Conservation (phyloP, 2,888 invertebrate genomes). For the Tetrapedia diversipes region DNA sequence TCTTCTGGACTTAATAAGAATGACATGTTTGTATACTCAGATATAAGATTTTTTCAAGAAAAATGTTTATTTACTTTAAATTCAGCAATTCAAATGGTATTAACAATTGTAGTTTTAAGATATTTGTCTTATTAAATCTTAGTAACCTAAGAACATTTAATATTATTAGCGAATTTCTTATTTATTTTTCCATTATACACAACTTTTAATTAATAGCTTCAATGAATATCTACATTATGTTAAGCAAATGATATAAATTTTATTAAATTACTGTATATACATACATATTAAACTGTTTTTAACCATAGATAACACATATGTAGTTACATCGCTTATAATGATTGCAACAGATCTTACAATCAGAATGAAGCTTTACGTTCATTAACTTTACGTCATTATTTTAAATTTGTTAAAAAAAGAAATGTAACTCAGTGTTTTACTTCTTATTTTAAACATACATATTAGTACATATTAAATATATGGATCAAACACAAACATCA, state of each 20-base stretch:
- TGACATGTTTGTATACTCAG: slow-evolving; percentile 36
- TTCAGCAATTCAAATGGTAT: slow-evolving; percentile 6
- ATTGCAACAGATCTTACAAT: background rate
- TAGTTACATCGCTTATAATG: background rate
- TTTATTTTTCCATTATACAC: background rate
- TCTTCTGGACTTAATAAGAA: slow-evolving; percentile 24
- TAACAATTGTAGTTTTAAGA: background rate
- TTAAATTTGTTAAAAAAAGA: background rate
- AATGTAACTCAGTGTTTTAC: background rate
- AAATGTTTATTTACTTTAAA: slow-evolving; percentile 1
- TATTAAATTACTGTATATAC: background rate
- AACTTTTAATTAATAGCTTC: background rate
- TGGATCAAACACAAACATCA: background rate
- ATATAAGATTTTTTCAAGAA: background rate
- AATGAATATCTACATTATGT: background rate
- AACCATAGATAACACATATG: too few relatives aligned
- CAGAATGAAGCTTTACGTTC: background rate
- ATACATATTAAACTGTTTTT: slow-evolving; percentile 14
- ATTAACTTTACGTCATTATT: background rate
- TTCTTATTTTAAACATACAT: slow-evolving; percentile 1
- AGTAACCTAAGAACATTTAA: slow-evolving; percentile 19
- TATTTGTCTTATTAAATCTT: slow-evolving; percentile 4
- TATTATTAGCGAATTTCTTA: background rate
- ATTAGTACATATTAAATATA: slow-evolving; percentile 2
- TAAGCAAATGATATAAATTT: background rate